These are phyloP conservation scores for Centropyge bicolor DNA, from an alignment of 2,797 vertebrate species.

Conservation along the genomic window DNA sequence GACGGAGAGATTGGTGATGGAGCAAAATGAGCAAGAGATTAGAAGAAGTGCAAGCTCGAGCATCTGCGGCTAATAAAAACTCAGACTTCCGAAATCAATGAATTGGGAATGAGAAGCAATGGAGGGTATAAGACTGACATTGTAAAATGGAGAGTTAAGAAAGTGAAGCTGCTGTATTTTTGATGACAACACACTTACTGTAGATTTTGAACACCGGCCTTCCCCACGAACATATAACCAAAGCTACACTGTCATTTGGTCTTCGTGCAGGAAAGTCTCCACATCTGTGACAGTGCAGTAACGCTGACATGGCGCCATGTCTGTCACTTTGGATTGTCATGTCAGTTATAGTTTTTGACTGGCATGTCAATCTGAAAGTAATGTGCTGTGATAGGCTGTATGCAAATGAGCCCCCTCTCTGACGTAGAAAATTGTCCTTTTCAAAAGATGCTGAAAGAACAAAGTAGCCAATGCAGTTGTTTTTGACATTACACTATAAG, in stretches of 20 bases:
- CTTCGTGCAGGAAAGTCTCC: background rate
- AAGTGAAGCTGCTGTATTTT: slow-evolving; percentile 28
- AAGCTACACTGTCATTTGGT: background rate
- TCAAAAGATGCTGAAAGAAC: background rate
- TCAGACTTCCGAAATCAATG: slow-evolving; percentile 24
- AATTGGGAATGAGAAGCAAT: slow-evolving; percentile 19
- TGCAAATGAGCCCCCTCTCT: background rate
- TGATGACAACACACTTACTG: background rate
- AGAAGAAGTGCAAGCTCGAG: slow-evolving; percentile 25
- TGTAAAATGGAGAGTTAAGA: slow-evolving; percentile 11
- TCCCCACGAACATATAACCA: background rate
- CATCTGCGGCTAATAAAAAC: slow-evolving; percentile 38
- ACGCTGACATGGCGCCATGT: background rate
- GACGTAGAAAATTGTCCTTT: background rate
- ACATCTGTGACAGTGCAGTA: background rate
- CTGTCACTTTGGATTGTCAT: slow-evolving; percentile 9
- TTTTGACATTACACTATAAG: background rate
- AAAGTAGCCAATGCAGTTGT: background rate
- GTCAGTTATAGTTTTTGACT: slow-evolving; percentile 4
- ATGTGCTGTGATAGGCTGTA: background rate
- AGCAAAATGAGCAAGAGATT: slow-evolving; percentile 35
- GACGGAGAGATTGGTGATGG: slow-evolving; percentile 34
- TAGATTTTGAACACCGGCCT: background rate
- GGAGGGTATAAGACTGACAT: background rate
- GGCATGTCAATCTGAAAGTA: slow-evolving; percentile 14